A percentile compares a stretch with the other conserved stretches of the same genome.
Evolutionary conservation across 2,113 vertebrate genomes (phyloP).

Genomic region (Oreochromis niloticus): DNA sequence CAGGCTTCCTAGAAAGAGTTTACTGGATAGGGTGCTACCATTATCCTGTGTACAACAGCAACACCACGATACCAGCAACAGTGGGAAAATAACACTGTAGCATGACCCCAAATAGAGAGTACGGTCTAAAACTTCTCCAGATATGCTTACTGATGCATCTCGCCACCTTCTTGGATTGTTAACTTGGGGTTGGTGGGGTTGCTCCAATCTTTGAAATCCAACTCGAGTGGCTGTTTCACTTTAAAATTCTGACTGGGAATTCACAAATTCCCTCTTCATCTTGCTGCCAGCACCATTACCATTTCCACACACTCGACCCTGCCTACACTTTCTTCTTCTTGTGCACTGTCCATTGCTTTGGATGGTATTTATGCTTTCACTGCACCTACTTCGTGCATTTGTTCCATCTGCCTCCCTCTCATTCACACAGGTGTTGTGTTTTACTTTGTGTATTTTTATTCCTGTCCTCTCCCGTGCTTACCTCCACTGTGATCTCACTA

Average conservation of each 20-base stretch:
- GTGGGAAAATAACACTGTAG: not conserved
- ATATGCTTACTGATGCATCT: not conserved
- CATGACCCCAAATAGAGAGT: accelerated
- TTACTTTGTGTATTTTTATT: not conserved
- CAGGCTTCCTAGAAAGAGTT: not conserved
- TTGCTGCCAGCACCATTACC: not conserved
- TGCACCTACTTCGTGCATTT: not conserved
- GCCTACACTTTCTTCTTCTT: not conserved
- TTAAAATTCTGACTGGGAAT: not conserved
- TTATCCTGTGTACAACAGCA: not conserved
- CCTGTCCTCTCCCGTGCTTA: accelerated
- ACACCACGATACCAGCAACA: accelerated
- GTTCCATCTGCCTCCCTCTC: not conserved
- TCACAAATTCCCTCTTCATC: not conserved
- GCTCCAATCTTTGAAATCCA: not conserved
- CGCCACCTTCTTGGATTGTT: not conserved
- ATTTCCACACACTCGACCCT: not conserved
- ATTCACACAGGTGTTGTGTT: not conserved
- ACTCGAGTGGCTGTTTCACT: not conserved
- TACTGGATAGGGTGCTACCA: not conserved
- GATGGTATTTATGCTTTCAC: not conserved
- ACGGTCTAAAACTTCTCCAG: not conserved
- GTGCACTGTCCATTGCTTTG: not conserved
- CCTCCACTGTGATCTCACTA: not conserved
- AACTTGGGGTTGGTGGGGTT: not conserved